phyloP scores from a whole-genome alignment of 2,797 vertebrate species.

The Furcifer pardalis region DNA sequence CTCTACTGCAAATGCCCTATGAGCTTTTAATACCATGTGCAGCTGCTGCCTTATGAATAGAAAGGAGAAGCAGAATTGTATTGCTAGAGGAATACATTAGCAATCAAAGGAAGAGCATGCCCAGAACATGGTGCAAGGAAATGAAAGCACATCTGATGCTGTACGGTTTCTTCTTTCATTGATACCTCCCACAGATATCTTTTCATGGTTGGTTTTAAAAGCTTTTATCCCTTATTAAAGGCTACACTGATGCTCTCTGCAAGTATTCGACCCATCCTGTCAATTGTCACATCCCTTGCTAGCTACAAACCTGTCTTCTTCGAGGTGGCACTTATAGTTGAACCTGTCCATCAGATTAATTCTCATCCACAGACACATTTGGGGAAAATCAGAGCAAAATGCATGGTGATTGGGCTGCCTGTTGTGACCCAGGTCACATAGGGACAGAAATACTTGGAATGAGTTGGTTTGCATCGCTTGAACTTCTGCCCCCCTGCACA shows the following conservation, averaged over 20 bases:
- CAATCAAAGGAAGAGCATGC: constrained; percentile 61
- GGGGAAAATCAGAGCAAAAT: not conserved
- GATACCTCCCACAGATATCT: constrained; percentile 16
- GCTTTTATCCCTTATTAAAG: constrained; percentile 22
- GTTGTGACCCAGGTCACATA: not conserved
- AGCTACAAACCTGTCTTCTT: not conserved
- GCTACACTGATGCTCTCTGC: not conserved
- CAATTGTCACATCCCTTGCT: not conserved
- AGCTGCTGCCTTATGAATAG: constrained; percentile 44
- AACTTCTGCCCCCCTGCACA: not conserved
- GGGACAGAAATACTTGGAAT: not conserved
- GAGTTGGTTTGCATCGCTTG: not conserved
- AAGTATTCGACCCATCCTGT: not conserved
- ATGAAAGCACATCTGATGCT: constrained; percentile 39
- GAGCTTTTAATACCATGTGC: constrained; percentile 40
- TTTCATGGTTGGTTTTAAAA: constrained; percentile 13
- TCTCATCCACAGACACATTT: not conserved
- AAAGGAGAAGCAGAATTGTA: constrained; percentile 57
- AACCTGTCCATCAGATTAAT: not conserved
- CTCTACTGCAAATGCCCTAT: constrained; percentile 34
- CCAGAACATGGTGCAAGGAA: constrained; percentile 53
- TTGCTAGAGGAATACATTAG: constrained; percentile 62
- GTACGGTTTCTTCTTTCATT: constrained; percentile 24
- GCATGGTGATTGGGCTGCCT: not conserved
- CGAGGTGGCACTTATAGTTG: not conserved